Evolutionary conservation across 2,113 vertebrate genomes (phyloP), one percentile per base, ranked within the genome.

Genomic region (Xyrauchen texanus): DNA sequence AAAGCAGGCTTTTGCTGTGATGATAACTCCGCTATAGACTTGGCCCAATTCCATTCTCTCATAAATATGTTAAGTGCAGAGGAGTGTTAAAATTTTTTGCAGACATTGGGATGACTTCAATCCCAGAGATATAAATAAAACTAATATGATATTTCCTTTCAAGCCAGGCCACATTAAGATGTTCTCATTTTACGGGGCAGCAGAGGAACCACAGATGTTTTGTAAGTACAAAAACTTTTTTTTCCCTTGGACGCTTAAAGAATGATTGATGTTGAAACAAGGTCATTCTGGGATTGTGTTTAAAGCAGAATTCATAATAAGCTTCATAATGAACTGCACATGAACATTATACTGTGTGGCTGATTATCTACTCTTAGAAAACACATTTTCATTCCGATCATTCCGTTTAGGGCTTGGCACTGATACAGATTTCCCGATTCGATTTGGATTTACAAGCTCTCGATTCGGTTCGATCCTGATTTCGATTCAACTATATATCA

Each of bases 71-170:
- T 79, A 79, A 79, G 64, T 82, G 61, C 78, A 77, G 21, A 61
- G 51, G 45, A 82, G 79, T 81, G 65, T 79, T 83, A 82, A 78
- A 78, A 82, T 65, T 81, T 83, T 83, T 45, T 74, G 76, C 49
- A 81, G 81, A 70, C 77, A 70, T 65, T 66, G 65, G 77, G 81
- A 75, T 72, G 77, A 87, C 84, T 80, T 85, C 71, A 77, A 83
- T 77, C 81, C 73, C 77, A 46, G 61, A 68, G 73, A 81, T 71
- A 85, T 85, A 85, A 85, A 84, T 84, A 82, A 83, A 85, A 76
- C 76, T 75, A 78, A 78, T 81, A 81, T 78, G 65, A 79, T 77
- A 67, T 70, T 82, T 85, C 66, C 78, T 83, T 83, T 80, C 74
- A 82, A 80, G 85, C 65, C 64, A 34, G 67, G 78, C 76, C 76